These are phyloP conservation scores for Caretta caretta DNA, from an alignment of 2,113 vertebrate genomes.

Conservation along the genomic window DNA sequence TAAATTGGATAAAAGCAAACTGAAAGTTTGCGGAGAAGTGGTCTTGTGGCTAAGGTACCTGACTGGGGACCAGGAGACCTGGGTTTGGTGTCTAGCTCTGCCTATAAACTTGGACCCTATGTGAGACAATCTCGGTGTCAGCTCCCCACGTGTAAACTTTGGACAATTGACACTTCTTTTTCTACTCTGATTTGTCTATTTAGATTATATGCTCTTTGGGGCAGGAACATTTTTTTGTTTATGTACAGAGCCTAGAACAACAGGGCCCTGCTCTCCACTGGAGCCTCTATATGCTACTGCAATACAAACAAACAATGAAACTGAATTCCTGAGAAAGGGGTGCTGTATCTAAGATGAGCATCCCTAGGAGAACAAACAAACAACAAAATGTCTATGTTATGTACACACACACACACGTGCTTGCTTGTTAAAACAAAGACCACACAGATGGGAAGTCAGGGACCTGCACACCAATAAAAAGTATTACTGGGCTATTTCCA, in stretches of 20 bases:
- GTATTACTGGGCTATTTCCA: conserved; percentile 38
- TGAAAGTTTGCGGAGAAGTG: background rate
- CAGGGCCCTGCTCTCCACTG: background rate
- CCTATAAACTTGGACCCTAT: background rate
- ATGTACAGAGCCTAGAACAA: background rate
- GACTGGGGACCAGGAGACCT: background rate
- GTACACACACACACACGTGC: background rate
- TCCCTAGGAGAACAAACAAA: conserved; percentile 2
- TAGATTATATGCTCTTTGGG: background rate
- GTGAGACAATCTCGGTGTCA: background rate
- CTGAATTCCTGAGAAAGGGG: conserved; percentile 18
- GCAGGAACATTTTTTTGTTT: background rate
- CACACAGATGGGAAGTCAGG: conserved; percentile 28
- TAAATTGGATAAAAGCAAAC: background rate
- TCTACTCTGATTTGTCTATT: background rate
- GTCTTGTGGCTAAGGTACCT: background rate
- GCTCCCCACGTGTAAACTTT: background rate
- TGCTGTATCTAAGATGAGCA: conserved; percentile 39
- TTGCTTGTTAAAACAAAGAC: conserved; percentile 36
- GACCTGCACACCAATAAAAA: conserved; percentile 48
- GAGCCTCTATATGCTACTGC: background rate
- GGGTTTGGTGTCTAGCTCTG: background rate
- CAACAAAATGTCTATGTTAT: conserved; percentile 31
- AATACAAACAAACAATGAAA: conserved; percentile 51
- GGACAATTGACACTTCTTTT: background rate